Base-by-base conservation (phyloP, 2,113 vertebrate species). In the Miniopterus natalensis region DNA sequence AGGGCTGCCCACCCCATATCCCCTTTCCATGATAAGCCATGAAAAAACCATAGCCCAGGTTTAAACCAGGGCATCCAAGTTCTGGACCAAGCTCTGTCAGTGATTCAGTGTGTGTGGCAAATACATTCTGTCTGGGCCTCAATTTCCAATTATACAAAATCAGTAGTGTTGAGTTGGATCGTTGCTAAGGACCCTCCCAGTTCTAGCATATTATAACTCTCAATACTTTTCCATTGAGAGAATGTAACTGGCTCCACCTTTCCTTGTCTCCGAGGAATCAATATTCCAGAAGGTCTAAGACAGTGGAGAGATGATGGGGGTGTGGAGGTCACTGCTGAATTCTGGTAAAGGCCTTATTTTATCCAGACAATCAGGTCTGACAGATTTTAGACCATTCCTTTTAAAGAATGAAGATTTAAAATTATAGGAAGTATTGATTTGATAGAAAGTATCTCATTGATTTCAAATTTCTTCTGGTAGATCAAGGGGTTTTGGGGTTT, bases 381-480 rank as follows among this genome's bases (percentile, higher is more conserved):
- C 59, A 92, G 59, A 74, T 23, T 21, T 68, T 42, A 71, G 31
- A 68, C 13, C 25, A 92, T 92, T 90, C 59, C 81, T 95, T 96
- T 84, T 51, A 71, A 93, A 95, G 49, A 92, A 70, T 49, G 12
- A 25, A 87, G 78, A 88, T 66, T 66, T 66, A 1, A 53, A 83
- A 11, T 23, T 49, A 31, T 71, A 94, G 57, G 29, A 96, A 96
- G 92, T 87, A 93, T 14, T 75, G 68, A 78, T 75, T 21, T 80
- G 68, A 70, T 77, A 53, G 31, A 90, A 92, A 97, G 57, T 87
- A 96, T 88, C 18, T 96, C 81, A 68, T 55, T 95, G 70, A 51
- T 81, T 94, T 84, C 12, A 2, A 84, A 73, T 97, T 84, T 93
- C 86, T 84, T 96, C 92, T 88, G 55, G 29, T 59, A 90, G 25